Conservation (phyloP, 2,888 invertebrate species). For the Ceraclea dissimilis region DNA sequence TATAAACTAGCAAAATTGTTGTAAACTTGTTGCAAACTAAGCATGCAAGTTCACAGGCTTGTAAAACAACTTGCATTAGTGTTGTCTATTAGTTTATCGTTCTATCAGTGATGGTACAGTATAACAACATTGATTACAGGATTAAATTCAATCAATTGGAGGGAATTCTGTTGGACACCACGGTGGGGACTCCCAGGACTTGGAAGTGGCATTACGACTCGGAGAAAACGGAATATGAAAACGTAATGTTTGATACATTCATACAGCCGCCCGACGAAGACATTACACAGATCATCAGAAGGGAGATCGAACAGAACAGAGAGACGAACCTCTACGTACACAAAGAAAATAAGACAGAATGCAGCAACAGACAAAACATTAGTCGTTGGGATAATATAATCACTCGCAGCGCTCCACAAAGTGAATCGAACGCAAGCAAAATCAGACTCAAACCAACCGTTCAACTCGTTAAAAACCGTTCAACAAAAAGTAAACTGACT, state of each 20-base stretch:
- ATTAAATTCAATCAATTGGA: slow-evolving; percentile 16
- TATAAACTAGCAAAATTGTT: no score
- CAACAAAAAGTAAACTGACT: slow-evolving; percentile 1
- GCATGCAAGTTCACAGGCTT: no score
- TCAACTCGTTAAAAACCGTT: neutral
- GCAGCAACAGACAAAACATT: neutral
- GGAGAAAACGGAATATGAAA: slow-evolving; percentile 7
- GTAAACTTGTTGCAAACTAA: no score
- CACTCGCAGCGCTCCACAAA: neutral
- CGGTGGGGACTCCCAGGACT: slow-evolving; percentile 7
- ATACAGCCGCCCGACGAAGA: slow-evolving; percentile 14
- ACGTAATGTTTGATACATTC: slow-evolving; percentile 11
- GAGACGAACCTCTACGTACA: neutral
- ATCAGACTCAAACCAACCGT: neutral
- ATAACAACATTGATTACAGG: slow-evolving; percentile 1
- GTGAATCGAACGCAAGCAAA: neutral
- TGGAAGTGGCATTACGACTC: slow-evolving; percentile 10
- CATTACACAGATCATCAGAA: neutral
- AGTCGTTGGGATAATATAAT: neutral
- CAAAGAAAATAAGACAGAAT: neutral
- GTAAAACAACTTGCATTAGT: no score
- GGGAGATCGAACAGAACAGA: neutral
- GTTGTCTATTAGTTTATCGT: no score
- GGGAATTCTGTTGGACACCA: slow-evolving; percentile 5
- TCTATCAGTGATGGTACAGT: no score